Evolutionary conservation across 1,140 invertebrate species (phyloP), one percentile per base, ranked within the genome.

Genomic region (Bombus terrestris): DNA sequence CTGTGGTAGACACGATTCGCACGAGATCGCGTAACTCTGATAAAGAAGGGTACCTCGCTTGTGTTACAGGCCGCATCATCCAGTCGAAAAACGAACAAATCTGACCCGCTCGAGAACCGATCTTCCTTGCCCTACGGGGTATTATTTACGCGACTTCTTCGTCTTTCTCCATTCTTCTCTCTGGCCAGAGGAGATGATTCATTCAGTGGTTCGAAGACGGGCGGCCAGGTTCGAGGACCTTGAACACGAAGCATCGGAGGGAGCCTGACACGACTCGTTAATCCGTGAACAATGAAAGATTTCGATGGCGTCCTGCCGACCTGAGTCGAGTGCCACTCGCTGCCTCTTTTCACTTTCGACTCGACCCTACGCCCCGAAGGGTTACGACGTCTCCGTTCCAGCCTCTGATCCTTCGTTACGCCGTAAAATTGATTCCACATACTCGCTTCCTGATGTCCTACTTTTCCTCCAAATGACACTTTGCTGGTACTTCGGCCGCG

Each of bases 201-300:
- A 91, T 89, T 90, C 89, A 86, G 81, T 64, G 81, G 68, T 47
- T 64, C 78, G 86, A 89, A 75, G 88, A 77, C 80, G 88, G 66
- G 25, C 81, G 53, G 47, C 53, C 83, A 80, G 81, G 79, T 85
- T 85, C 85, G 88, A 86, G 82, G 77, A 85, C 89, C 89, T 81
- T 80, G 71, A 75, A 53, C 59, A 80, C 53, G 32, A 62, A 28
- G 9, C 74, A 80, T 59, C 74, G 41, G n/a, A 89, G 85, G 77
- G 85, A 85, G 25, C 80, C 76, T 81, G 68, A 85, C 84, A 91
- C 88, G 85, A 90, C 88, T 91, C 89, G 89, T 92, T 92, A 92
- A 92, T 92, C 90, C 90, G 79, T 66, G 86, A 85, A 92, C 90
- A 92, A 92, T 92, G 86, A 88, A 82, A 86, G 91, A 92, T 92